Evolutionary conservation across 2,797 vertebrate species (phyloP).

Genomic region (Enteromius argenteus): DNA sequence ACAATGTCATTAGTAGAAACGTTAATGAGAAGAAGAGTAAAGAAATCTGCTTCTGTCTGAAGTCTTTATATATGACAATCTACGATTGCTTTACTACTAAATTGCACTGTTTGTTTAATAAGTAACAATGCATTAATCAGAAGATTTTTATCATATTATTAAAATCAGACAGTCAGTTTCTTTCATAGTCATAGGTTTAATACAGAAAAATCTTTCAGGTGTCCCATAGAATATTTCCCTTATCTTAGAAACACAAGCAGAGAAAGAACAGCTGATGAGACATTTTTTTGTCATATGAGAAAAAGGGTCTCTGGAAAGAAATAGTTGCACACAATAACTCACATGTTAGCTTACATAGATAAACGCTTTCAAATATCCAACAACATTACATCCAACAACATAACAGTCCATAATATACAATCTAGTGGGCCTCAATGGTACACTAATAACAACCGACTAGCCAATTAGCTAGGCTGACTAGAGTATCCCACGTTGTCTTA

Average conservation of each 20-base stretch:
- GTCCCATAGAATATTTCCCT: too few species aligned
- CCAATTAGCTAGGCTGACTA: not conserved
- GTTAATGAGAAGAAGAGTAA: conserved; percentile 19
- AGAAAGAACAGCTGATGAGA: not conserved
- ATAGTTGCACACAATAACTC: not conserved
- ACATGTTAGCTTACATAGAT: not conserved
- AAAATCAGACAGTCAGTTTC: not conserved
- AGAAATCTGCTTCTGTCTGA: conserved; percentile 17
- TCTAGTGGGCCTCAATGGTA: not conserved
- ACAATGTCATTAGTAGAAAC: not conserved
- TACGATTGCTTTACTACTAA: not conserved
- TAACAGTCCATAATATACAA: not conserved
- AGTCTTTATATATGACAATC: not conserved
- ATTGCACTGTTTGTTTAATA: not conserved
- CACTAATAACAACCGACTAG: not conserved
- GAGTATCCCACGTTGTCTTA: not conserved
- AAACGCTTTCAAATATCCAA: not conserved
- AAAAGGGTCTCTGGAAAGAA: not conserved
- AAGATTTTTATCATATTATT: not conserved
- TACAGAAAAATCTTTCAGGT: not conserved
- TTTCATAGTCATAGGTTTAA: not conserved
- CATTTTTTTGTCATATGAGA: not conserved
- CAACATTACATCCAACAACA: too few species aligned
- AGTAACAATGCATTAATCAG: not conserved
- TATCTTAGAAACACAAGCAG: not conserved